A percentile compares a stretch with the other conserved stretches of the same genome.
These are phyloP conservation scores for Kuschelorhynchus macadamiae DNA, from an alignment of 2,888 invertebrate genomes.

Conservation along the genomic window DNA sequence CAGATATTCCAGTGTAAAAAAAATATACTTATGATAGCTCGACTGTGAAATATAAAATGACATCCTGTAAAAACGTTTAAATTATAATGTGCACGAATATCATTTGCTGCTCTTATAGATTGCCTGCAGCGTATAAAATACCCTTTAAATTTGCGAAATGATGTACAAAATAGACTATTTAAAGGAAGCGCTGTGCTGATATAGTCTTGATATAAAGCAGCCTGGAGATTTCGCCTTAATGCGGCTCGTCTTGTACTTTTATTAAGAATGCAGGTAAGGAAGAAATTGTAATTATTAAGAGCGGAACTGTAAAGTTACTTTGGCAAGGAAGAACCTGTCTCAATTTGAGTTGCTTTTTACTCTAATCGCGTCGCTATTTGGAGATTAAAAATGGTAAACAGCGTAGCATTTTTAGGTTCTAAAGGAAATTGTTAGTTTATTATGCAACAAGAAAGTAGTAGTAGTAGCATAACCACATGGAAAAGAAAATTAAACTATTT, in stretches of 20 bases:
- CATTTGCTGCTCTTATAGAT: neutral
- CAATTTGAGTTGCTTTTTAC: neutral
- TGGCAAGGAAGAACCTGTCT: neutral
- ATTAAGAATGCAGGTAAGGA: neutral
- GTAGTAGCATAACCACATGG: too few relatives aligned
- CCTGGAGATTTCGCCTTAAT: neutral
- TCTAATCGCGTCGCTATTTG: too few relatives aligned
- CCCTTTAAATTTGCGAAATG: conserved; percentile 12
- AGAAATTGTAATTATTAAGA: neutral
- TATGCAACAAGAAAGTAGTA: neutral
- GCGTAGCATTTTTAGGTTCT: neutral
- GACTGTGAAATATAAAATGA: neutral
- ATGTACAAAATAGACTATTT: conserved; percentile 18
- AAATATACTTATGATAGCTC: neutral
- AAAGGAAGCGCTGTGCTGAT: conserved; percentile 10
- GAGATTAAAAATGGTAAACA: neutral
- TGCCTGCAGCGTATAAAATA: neutral
- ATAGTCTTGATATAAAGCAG: neutral
- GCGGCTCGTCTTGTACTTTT: neutral
- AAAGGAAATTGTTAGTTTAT: neutral
- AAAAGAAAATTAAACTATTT: too few relatives aligned
- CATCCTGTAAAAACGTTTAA: neutral
- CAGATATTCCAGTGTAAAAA: too few relatives aligned
- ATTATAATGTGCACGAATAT: neutral
- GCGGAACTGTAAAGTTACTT: neutral